phyloP scores from a whole-genome alignment of 1,140 invertebrate genomes.

The Acromyrmex charruanus region DNA sequence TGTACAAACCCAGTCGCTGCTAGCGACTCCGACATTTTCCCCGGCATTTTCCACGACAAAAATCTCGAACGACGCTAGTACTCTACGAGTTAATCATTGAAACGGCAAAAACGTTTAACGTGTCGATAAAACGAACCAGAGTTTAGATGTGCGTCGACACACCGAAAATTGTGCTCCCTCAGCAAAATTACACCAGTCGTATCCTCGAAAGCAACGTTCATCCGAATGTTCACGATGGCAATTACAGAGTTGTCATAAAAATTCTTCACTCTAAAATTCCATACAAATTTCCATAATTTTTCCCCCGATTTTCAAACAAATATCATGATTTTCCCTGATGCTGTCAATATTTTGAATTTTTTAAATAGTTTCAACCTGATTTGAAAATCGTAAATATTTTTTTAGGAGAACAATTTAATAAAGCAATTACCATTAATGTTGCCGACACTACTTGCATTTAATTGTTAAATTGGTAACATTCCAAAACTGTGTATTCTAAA shows the following conservation, averaged over 20 bases:
- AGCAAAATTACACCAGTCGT: not conserved
- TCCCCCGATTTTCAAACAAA: no score
- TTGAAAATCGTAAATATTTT: no score
- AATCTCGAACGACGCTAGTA: constrained; percentile 12
- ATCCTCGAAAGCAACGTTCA: not conserved
- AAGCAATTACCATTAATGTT: no score
- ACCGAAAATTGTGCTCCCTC: not conserved
- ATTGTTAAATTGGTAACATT: no score
- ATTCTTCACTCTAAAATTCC: no score
- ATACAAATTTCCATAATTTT: no score
- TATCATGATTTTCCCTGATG: no score
- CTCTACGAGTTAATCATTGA: constrained; percentile 4
- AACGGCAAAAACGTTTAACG: constrained; percentile 11
- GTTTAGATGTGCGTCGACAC: not conserved
- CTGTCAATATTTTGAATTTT: no score
- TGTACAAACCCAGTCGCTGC: not conserved
- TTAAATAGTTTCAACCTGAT: no score
- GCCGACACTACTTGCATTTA: no score
- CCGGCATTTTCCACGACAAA: constrained; percentile 1
- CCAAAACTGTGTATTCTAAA: no score
- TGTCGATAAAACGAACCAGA: constrained; percentile 12
- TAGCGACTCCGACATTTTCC: not conserved
- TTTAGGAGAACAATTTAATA: no score
- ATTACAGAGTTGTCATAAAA: not conserved
- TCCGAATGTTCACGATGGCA: constrained; percentile 9